Percentiles rank a stretch among this genome's conserved stretches.
Conservation (phyloP, 2,888 invertebrate species). For the Bhutanitis thaidina region DNA sequence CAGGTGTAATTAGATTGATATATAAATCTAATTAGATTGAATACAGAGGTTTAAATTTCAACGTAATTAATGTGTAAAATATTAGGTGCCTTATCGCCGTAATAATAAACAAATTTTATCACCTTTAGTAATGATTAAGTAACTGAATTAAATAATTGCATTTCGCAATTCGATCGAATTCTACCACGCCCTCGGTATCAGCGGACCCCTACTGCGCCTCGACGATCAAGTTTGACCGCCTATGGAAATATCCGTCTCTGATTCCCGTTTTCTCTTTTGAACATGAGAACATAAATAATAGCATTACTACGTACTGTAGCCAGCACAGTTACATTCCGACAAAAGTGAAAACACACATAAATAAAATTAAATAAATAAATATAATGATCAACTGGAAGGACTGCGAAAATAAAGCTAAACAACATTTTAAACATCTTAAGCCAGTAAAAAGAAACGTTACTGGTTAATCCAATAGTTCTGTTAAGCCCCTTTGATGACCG, state of each 20-base stretch:
- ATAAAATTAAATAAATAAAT: neutral
- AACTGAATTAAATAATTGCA: neutral
- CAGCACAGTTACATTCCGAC: constrained; percentile 3
- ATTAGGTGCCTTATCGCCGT: no score
- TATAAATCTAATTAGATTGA: no score
- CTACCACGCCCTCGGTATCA: neutral
- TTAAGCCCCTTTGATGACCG: no score
- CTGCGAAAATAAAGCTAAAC: no score
- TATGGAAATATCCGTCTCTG: constrained; percentile 7
- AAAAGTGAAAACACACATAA: constrained; percentile 8
- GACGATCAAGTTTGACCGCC: constrained; percentile 1
- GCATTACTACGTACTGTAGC: constrained; percentile 5
- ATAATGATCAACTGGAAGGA: neutral
- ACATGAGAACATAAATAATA: constrained; percentile 14
- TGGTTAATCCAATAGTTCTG: no score
- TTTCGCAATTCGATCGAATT: neutral
- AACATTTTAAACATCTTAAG: no score
- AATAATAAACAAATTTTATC: no score
- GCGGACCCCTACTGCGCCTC: neutral
- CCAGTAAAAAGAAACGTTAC: no score
- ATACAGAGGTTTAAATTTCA: no score
- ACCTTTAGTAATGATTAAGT: no score
- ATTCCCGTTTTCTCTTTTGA: constrained; percentile 16
- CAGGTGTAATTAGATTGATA: no score
- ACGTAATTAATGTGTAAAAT: no score